Conservation (phyloP, 2,113 vertebrate genomes). For the Seriola rivoliana region DNA sequence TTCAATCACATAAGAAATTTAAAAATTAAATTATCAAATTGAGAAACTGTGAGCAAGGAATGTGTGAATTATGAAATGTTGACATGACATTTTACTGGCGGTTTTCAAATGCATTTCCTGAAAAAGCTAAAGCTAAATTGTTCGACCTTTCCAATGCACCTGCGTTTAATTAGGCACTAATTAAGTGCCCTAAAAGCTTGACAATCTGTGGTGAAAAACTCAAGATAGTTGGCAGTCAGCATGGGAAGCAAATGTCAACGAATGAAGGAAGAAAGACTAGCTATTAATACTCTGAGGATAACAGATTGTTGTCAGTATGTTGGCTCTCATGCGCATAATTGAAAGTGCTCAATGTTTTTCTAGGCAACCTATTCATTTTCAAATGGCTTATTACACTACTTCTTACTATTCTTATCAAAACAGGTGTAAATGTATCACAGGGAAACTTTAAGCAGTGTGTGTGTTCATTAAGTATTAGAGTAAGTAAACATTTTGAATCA, state of each 20-base stretch:
- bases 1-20: neutral
- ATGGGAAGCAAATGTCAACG: slow-evolving; percentile 31
- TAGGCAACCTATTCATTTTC: neutral
- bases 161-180: slow-evolving; percentile 40
- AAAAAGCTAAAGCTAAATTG: slow-evolving; percentile 24
- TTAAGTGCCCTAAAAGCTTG: slow-evolving; percentile 46
- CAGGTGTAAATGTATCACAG: neutral
- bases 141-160: slow-evolving; percentile 46
- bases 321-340: neutral
- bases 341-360: neutral
- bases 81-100: neutral
- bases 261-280: slow-evolving; percentile 4
- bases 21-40: neutral
- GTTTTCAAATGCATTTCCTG: neutral
- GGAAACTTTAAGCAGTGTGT: too few relatives aligned
- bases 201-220: slow-evolving; percentile 21
- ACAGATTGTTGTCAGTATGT: neutral
- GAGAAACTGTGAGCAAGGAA: neutral
- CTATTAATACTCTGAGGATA: neutral
- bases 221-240: neutral
- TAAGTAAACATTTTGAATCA: too few relatives aligned
- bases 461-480: neutral
- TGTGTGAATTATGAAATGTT: slow-evolving; percentile 4
- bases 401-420: neutral
- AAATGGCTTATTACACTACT: neutral